Base-by-base conservation (phyloP, 2,797 vertebrate genomes). In the Hippopotamyrus pictus region DNA sequence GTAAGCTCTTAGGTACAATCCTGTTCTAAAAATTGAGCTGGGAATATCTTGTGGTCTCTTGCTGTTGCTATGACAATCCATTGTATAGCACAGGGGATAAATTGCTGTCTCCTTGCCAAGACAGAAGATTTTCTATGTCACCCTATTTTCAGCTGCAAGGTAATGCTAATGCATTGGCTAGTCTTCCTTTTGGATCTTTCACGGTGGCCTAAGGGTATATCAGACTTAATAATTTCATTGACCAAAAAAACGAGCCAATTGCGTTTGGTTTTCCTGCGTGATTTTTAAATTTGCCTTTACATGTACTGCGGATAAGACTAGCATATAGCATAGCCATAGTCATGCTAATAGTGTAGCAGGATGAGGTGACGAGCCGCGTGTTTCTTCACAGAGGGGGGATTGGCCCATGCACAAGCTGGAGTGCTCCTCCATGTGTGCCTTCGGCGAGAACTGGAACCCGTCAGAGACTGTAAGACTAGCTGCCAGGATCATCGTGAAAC, bases 341-440 rank as follows among this genome's bases (percentile, higher is more conserved):
- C 37, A 22, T 87, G 53, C 50, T 44, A 12, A 83, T 3, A 12
- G 19, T 84, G 22, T 29, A 37, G 51, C 48, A 41, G 25, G 14
- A 6, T 57, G 25, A 41, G 50, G 29, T 86, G 41, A 57, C 51
- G 2, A 57, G 51, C 85, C 90, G 1, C 51, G 9, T 93, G 0
- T 93, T 0, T 88, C 14, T 92, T 46, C 19, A 2, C 93, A 99
- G 98, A 97, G 96, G 95, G 96, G 96, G 89, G 99, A 99, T 89
- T 99, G 99, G 99, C 94, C 97, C 25, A 96, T 99, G 97, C 99
- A 99, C 94, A 99, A 98, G 92, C 93, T 98, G 86, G 99, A 99
- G 91, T 99, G 99, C 92, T 96, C 97, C 2, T 95, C 98, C 53
- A 99, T 99, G 98, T 97, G 97, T 25, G 65, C 96, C 85, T 97